Evolutionary conservation across 1,140 invertebrate genomes (phyloP).

Genomic region (Drosophila tsacasi): DNA sequence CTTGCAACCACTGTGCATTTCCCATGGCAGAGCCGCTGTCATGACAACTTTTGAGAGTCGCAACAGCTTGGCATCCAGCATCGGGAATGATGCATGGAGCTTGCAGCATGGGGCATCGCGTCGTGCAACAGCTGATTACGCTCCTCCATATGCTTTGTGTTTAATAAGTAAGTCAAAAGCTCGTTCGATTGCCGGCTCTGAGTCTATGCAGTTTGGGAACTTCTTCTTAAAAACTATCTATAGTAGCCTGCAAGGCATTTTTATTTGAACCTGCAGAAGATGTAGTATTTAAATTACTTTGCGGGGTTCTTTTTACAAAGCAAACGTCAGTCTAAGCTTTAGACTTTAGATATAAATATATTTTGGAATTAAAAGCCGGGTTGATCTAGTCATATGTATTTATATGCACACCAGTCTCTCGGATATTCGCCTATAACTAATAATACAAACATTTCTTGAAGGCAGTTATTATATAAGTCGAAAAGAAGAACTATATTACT

Average conservation of each 20-base stretch:
- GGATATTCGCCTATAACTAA: too few species aligned
- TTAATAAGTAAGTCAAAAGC: slow-evolving; percentile 58
- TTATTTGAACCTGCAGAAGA: background rate
- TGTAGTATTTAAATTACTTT: background rate
- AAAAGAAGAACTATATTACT: too few species aligned
- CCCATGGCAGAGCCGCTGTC: slow-evolving; percentile 5
- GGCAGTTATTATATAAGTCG: too few species aligned
- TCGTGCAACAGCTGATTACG: slow-evolving; percentile 45
- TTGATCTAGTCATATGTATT: too few species aligned
- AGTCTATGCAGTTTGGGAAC: slow-evolving; percentile 18
- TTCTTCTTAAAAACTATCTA: background rate
- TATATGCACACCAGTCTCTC: too few species aligned
- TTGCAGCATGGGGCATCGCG: background rate
- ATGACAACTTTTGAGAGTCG: slow-evolving; percentile 34
- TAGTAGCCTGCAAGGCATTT: background rate
- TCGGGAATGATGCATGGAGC: background rate
- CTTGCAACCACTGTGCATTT: slow-evolving; percentile 4
- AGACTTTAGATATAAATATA: too few species aligned
- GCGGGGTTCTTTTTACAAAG: too few species aligned
- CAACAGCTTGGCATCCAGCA: slow-evolving; percentile 16
- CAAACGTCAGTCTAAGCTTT: too few species aligned
- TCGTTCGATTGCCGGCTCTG: slow-evolving; percentile 21
- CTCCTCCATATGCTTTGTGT: slow-evolving; percentile 39
- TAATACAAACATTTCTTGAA: too few species aligned
- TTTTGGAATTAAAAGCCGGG: too few species aligned